Percentiles rank a stretch among this genome's conserved stretches.
phyloP scores from a whole-genome alignment of 2,888 invertebrate genomes.

The Drosophila lutescens region DNA sequence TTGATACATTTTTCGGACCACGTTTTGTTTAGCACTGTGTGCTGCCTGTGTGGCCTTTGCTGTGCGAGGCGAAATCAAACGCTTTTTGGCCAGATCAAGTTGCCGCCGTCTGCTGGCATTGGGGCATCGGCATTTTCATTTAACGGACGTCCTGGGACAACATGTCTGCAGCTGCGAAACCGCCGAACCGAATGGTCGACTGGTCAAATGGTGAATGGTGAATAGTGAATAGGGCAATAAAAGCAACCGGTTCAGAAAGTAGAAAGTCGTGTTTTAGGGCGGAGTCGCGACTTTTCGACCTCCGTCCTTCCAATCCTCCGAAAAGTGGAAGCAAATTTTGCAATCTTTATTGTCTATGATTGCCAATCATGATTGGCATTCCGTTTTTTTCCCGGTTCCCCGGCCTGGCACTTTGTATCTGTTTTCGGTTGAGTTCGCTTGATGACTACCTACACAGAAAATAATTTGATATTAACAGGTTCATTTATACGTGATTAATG shows the following conservation, averaged over 20 bases:
- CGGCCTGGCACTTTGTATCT: neutral
- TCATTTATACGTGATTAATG: no score
- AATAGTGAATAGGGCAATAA: conserved; percentile 7
- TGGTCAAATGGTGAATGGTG: neutral
- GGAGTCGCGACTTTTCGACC: neutral
- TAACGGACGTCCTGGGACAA: conserved; percentile 37
- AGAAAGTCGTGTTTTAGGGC: conserved; percentile 40
- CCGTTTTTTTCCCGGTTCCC: neutral
- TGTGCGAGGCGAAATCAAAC: conserved; percentile 48
- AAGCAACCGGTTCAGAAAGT: conserved; percentile 15
- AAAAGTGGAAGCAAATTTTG: conserved; percentile 21
- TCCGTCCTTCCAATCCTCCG: no score
- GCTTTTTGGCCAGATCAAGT: conserved; percentile 56
- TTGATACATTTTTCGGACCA: conserved; percentile 41
- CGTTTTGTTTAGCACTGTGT: conserved; percentile 45
- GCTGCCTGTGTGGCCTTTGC: neutral
- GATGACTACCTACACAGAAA: no score
- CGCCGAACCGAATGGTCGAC: conserved; percentile 15
- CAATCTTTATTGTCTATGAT: conserved; percentile 52
- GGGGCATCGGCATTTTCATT: conserved; percentile 56
- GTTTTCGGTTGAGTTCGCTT: neutral
- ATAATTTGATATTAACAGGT: no score
- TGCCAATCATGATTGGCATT: conserved; percentile 25
- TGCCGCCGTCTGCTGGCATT: conserved; percentile 14
- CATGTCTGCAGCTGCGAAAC: conserved; percentile 35